Percentiles rank a stretch among this genome's conserved stretches.
Evolutionary conservation across 2,888 invertebrate genomes (phyloP).

Genomic region (Melieria picta): DNA sequence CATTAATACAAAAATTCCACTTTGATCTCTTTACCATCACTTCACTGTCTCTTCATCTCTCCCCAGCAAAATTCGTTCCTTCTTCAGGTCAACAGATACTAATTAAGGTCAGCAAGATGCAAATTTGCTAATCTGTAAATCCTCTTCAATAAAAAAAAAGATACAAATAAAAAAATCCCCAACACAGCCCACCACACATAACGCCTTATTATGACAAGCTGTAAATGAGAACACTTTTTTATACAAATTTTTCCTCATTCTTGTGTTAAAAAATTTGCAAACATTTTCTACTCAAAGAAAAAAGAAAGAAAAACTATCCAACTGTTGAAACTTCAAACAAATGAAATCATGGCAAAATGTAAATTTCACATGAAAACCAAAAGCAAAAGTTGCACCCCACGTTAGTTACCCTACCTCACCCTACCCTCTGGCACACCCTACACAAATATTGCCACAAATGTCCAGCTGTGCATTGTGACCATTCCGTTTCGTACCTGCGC

Average conservation of each 20-base stretch:
- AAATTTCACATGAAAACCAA: constrained; percentile 5
- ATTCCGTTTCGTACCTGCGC: not conserved
- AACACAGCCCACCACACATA: constrained; percentile 32
- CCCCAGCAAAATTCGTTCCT: not conserved
- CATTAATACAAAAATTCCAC: not conserved
- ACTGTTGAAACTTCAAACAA: not conserved
- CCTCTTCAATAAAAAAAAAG: constrained; percentile 5
- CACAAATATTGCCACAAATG: constrained; percentile 21
- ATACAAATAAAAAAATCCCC: constrained; percentile 14
- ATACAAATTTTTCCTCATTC: no score
- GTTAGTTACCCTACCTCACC: constrained; percentile 10
- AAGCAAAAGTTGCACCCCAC: constrained; percentile 50
- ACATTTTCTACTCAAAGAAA: constrained; percentile 9
- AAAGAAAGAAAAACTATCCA: not conserved
- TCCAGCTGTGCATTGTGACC: not conserved
- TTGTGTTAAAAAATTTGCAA: constrained; percentile 32
- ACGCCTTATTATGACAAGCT: constrained; percentile 48
- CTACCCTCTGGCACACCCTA: constrained; percentile 7
- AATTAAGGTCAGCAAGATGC: constrained; percentile 34
- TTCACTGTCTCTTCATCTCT: not conserved
- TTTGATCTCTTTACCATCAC: not conserved
- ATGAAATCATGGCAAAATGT: not conserved
- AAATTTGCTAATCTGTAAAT: constrained; percentile 1
- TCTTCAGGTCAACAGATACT: constrained; percentile 8
- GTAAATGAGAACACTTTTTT: constrained; percentile 26